These are phyloP conservation scores for Standfussiana lucernea DNA, from an alignment of 2,888 invertebrate species.

Conservation along the genomic window DNA sequence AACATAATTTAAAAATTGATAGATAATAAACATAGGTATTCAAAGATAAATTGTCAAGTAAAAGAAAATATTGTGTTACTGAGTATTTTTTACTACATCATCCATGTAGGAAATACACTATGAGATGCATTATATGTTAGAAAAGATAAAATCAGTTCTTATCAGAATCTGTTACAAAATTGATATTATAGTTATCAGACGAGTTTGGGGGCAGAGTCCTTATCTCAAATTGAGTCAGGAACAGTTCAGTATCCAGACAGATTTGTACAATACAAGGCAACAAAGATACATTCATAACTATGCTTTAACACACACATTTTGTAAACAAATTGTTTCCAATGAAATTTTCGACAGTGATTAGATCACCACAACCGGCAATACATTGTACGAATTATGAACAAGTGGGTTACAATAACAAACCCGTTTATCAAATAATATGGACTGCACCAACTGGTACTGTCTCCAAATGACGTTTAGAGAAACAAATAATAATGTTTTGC, in stretches of 20 bases:
- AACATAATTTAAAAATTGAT: neutral
- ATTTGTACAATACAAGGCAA: conserved; percentile 16
- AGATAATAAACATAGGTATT: neutral
- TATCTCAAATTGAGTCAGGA: conserved; percentile 42
- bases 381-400: conserved; percentile 62
- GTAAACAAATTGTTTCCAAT: conserved; percentile 5
- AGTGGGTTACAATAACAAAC: conserved; percentile 72
- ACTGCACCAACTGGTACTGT: conserved; percentile 24
- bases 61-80: neutral
- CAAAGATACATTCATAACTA: neutral
- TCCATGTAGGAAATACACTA: neutral
- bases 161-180: conserved; percentile 15
- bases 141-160: conserved; percentile 13
- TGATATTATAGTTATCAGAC: conserved; percentile 21
- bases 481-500: conserved; percentile 28
- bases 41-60: neutral
- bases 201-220: conserved; percentile 38
- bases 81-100: neutral
- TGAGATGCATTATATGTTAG: neutral
- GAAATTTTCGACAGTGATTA: conserved; percentile 30
- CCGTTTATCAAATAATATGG: conserved; percentile 46
- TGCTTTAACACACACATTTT: neutral
- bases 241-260: conserved; percentile 22
- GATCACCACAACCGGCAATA: conserved; percentile 62
- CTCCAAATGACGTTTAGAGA: conserved; percentile 12